Conservation (phyloP, 2,113 vertebrate species). For the Eclectus roratus region DNA sequence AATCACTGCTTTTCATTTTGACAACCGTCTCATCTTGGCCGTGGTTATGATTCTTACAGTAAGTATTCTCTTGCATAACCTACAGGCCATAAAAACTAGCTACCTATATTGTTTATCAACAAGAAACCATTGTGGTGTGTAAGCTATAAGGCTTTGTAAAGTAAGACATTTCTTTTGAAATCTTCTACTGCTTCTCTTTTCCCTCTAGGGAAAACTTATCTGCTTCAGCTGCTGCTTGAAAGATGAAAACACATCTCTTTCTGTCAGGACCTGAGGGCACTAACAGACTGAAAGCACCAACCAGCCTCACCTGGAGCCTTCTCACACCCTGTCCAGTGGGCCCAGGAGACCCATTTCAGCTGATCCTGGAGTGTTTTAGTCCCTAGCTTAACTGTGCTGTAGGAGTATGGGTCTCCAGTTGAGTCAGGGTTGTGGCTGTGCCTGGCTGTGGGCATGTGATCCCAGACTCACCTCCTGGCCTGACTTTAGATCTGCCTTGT, state of each 20-base stretch:
- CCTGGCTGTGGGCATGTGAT: not conserved
- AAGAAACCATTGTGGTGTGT: not conserved
- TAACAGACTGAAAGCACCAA: not conserved
- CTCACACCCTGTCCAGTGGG: not conserved
- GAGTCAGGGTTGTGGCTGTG: rapidly evolving
- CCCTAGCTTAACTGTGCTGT: not conserved
- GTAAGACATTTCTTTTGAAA: not conserved
- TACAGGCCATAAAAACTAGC: not conserved
- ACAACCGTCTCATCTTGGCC: not conserved
- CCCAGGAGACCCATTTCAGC: not conserved
- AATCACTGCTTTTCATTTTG: not conserved
- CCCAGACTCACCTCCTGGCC: not conserved
- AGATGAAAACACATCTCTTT: not conserved
- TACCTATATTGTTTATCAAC: not conserved
- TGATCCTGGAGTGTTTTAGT: not conserved
- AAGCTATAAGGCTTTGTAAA: not conserved
- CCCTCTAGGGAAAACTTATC: not conserved
- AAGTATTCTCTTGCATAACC: not conserved
- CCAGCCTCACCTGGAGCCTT: not conserved
- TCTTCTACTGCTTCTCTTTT: not conserved
- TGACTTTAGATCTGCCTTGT: not conserved
- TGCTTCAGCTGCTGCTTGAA: conserved; percentile 8
- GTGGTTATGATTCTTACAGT: not conserved
- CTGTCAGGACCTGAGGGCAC: not conserved
- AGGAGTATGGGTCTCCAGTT: rapidly evolving